Base-by-base conservation (phyloP, 2,888 invertebrate species). In the Ditula angustiorana region DNA sequence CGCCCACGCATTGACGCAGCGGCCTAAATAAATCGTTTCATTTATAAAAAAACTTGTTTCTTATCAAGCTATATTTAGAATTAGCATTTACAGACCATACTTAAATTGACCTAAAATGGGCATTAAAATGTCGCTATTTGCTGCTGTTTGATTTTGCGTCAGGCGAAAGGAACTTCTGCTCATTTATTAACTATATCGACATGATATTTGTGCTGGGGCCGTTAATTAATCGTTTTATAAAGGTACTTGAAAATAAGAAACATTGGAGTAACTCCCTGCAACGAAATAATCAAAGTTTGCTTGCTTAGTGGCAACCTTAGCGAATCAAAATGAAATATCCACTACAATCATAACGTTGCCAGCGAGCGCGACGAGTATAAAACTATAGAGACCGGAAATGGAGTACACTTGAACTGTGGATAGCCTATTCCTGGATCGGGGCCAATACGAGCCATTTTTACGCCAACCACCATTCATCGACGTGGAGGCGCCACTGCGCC, bases 361-460 rank as follows among this genome's bases (percentile, higher is more conserved):
- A 28, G 33, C 19, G 19, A 46, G 37, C 11, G 44, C 30, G 56
- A 28, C 33, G 46, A 19, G 41, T 37, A 74, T 77, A 74, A 74
- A 81, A 78, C 76, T 76, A 73, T 75, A 77, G 75, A 77, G 75
- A 76, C 81, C 81, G 83, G 85, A 87, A 83, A 82, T 76, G 77
- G 78, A 76, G 83, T 87, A 85, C 87, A 88, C 89, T 89, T 88
- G 88, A 88, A 88, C 87, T 82, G 76, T 80, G 75, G 76, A 83
- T 81, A 74, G 81, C 77, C 83, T 86, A 85, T 86, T 86, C 81
- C 85, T 88, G 87, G 88, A 87, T 77, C 78, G 79, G 73, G 83
- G 85, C 88, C 87, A 87, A 86, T 79, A 78, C 69, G 72, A 78
- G 67, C 66, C 67, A 67, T 41, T 65, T 67, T 61, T 19, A 63